Conservation (phyloP, 2,797 vertebrate genomes). For the Podargus strigoides region DNA sequence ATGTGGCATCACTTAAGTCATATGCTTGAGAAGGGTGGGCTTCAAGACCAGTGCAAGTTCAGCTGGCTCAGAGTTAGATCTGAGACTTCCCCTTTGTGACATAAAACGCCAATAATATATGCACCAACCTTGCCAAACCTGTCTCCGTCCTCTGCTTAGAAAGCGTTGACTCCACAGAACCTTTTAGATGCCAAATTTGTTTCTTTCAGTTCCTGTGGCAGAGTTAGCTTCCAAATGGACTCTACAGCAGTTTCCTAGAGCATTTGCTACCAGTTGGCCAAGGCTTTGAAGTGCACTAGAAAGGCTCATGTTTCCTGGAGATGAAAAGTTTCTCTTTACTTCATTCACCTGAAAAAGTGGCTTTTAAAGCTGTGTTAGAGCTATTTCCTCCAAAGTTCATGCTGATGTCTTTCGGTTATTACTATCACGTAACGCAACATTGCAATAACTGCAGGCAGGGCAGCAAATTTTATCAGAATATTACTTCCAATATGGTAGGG, state of each 20-base stretch:
- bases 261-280: neutral
- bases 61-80: neutral
- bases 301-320: neutral
- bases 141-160: slow-evolving; percentile 30
- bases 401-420: neutral
- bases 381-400: neutral
- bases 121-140: slow-evolving; percentile 21
- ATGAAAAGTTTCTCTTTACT: neutral
- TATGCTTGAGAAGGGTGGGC: neutral
- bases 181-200: slow-evolving; percentile 24
- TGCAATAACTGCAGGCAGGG: neutral
- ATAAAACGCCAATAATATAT: slow-evolving; percentile 21
- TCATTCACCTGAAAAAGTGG: neutral
- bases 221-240: neutral
- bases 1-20: neutral
- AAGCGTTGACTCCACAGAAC: slow-evolving; percentile 28
- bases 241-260: neutral
- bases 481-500: neutral
- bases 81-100: neutral
- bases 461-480: neutral
- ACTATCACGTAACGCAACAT: neutral
- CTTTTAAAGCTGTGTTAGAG: neutral
- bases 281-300: neutral
- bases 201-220: neutral
- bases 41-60: neutral